These are phyloP conservation scores for Auanema sp. DNA, from an alignment of 2,888 invertebrate genomes.

Conservation along the genomic window DNA sequence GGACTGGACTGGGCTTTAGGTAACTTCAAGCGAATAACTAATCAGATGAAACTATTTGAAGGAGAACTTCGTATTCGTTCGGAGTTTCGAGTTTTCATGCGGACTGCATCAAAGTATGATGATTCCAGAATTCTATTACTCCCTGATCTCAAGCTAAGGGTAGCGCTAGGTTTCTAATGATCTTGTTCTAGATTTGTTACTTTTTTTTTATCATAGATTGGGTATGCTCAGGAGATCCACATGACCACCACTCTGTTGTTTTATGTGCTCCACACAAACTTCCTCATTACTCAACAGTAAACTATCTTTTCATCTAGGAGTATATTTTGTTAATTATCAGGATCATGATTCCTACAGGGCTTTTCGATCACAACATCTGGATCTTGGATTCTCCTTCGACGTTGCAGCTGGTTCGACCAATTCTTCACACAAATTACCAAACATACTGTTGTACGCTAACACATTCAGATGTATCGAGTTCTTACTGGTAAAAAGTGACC, in stretches of 20 bases:
- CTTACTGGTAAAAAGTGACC: conserved; percentile 73
- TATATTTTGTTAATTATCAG: conserved; percentile 64
- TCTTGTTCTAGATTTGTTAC: background rate
- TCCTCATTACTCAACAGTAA: conserved; percentile 73
- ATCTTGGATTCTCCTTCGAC: conserved; percentile 77
- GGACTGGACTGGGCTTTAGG: conserved; percentile 95
- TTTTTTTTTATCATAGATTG: too few relatives aligned
- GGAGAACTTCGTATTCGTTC: conserved; percentile 74
- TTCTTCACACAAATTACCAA: conserved; percentile 47
- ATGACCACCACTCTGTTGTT: conserved; percentile 91
- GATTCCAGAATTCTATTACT: conserved; percentile 73
- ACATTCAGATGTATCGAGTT: conserved; percentile 62
- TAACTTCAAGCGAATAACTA: conserved; percentile 47
- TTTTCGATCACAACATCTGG: conserved; percentile 84
- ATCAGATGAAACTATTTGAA: too few relatives aligned
- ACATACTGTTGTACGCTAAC: conserved; percentile 62
- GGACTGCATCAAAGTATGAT: conserved; percentile 97
- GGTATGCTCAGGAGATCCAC: conserved; percentile 83
- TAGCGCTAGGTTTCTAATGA: conserved; percentile 19
- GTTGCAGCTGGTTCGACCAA: conserved; percentile 69
- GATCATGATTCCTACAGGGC: conserved; percentile 93
- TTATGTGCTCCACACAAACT: conserved; percentile 93
- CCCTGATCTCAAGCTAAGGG: conserved; percentile 33
- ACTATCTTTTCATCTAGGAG: background rate
- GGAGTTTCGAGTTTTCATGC: conserved; percentile 87